Evolutionary conservation across 2,113 vertebrate species (phyloP), one percentile per base, ranked within the genome.

Genomic region (Dendrocopos noguchii): DNA sequence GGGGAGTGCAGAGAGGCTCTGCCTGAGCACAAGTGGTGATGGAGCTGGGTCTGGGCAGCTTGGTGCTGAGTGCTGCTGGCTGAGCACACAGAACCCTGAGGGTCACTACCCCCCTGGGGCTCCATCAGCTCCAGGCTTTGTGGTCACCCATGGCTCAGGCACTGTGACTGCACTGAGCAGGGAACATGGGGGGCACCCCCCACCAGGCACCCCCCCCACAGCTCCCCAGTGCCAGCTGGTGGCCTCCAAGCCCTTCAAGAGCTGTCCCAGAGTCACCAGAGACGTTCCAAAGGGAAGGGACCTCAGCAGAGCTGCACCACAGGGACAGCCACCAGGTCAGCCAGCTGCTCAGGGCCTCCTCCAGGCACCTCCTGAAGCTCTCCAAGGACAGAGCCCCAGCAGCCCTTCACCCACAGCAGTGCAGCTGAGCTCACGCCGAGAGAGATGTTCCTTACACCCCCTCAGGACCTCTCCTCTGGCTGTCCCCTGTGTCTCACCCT

Each of bases 1-100:
- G 98, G 21, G 91, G 93, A 72, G 83, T 42, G 16, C 34, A 91
- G 53, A 88, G 2, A 39, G 50, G 17, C 60, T 22, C 33, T 25
- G 60, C 13, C 28, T 87, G 9, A 57, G 80, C n/a, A 60, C 44
- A 19, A 19, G 33, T 4, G 25, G 52, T 36, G 22, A 11, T 2
- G 28, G 29, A 42, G 20, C n/a, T 1, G 7, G 19, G 7, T 24
- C 19, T 52, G 47, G 70, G 64, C 28, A 52, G 10, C 18, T 27
- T 25, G 52, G 42, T 11, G 53, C 29, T 0, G 22, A 28, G 21
- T 4, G 10, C 46, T 44, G 31, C 24, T 9, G 17, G 28, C 47
- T 55, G 36, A 47, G 28, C 80, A 52, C 14, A 6, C 39, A 21
- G 2, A 28, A 6, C 12, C 33, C 71, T 46, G 16, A 5, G 7